Evolutionary conservation across 2,888 invertebrate genomes (phyloP), one percentile per base, ranked within the genome.

Genomic region (Uropetala carovei): DNA sequence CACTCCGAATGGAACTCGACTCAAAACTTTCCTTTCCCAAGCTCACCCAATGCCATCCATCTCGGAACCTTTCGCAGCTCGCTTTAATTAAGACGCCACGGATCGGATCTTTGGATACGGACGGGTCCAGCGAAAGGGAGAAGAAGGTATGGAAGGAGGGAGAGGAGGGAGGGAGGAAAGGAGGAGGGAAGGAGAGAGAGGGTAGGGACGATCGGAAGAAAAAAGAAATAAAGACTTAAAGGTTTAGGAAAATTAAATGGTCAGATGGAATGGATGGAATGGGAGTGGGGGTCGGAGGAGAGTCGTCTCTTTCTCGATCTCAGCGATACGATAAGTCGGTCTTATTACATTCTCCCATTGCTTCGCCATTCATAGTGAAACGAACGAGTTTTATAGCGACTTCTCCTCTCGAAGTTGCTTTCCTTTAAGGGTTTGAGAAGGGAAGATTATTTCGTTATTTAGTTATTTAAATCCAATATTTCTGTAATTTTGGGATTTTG

Each of bases 51-150:
- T 8, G 43, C 60, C 89, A 89, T 89, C 89, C 89, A 68, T 89
- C 89, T 89, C n/a, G 30, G 64, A 59, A 89, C 89, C 64, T 89
- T 89, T 68, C 89, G 22, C 59, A 64, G 59, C 30, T 22, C 27
- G 64, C 30, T 89, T 89, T 89, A 89, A 89, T 89, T 89, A 89
- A 89, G 89, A 89, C 68, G 89, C 89, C 64, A 43, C 68, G 89
- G 60, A 89, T 86, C 86, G 60, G 59, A 16, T 89, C 89, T 60
- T 56, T 8, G 68, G 89, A 89, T 86, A 58, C 85, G 89, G 89
- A 64, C 83, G 30, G 83, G 83, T 83, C 83, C 83, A 83, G 18
- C 43, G 43, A 30, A 83, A 43, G 43, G 27, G 14, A 18, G 43
- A 43, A 4, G 18, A 3, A 30, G 89, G 18, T 30, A 18, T 27